Percentiles rank a stretch among this genome's conserved stretches.
phyloP scores from a whole-genome alignment of 1,140 invertebrate genomes.

The Leucophenga varia region DNA sequence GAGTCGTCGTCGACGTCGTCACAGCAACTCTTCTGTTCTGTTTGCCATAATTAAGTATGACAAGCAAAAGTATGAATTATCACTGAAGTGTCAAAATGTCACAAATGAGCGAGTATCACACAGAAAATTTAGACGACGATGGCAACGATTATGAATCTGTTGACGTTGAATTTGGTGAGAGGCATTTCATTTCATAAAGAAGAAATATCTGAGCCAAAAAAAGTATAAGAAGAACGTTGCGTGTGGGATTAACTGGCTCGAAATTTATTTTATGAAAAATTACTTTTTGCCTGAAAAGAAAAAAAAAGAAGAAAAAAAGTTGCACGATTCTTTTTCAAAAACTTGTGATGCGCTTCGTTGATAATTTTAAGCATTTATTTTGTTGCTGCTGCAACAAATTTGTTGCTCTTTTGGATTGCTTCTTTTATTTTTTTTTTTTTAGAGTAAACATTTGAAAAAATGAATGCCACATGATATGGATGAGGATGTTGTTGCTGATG shows the following conservation, averaged over 20 bases:
- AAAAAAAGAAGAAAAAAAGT: too few relatives aligned
- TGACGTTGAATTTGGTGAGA: slow-evolving; percentile 20
- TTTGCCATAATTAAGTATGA: slow-evolving; percentile 55
- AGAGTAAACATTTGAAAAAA: too few relatives aligned
- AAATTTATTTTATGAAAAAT: slow-evolving; percentile 54
- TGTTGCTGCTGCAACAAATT: slow-evolving; percentile 22
- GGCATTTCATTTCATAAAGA: too few relatives aligned
- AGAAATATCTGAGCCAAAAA: too few relatives aligned
- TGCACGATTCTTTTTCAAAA: too few relatives aligned
- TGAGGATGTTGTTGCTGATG: too few relatives aligned
- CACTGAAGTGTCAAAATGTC: slow-evolving; percentile 55
- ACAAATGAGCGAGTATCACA: slow-evolving; percentile 41
- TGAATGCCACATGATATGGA: too few relatives aligned
- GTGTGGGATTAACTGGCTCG: slow-evolving; percentile 52
- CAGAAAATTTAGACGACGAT: slow-evolving; percentile 18
- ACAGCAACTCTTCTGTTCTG: too few relatives aligned
- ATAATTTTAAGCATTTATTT: slow-evolving; percentile 20
- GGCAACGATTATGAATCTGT: not conserved
- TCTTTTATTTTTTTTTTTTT: too few relatives aligned
- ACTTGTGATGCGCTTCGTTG: too few relatives aligned
- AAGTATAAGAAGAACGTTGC: slow-evolving; percentile 28
- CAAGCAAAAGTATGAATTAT: slow-evolving; percentile 56
- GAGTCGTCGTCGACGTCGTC: too few relatives aligned
- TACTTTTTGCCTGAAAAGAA: slow-evolving; percentile 37
- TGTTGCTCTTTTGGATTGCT: too few relatives aligned